Conservation (phyloP, 2,888 invertebrate genomes). For the Eupithecia abbreviata region DNA sequence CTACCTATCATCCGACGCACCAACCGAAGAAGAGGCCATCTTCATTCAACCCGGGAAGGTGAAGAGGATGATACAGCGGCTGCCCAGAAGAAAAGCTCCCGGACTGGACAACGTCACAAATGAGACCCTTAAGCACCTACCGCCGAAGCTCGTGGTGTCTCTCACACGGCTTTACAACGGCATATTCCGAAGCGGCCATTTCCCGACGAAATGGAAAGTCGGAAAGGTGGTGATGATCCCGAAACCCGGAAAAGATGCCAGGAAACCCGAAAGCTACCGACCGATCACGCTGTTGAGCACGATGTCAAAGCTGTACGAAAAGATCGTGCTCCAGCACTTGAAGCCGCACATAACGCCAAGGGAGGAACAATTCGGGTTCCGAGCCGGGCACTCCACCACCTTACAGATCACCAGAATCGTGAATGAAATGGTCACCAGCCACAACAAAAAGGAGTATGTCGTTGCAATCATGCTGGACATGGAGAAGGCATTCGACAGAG, state of each 20-base stretch:
- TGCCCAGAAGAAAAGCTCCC: background rate
- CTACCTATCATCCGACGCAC: background rate
- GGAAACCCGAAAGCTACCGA: slow-evolving; percentile 35
- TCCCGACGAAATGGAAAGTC: slow-evolving; percentile 28
- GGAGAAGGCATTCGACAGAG: background rate
- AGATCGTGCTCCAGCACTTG: slow-evolving; percentile 26
- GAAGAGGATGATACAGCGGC: background rate
- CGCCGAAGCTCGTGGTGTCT: slow-evolving; percentile 28
- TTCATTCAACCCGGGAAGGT: slow-evolving; percentile 1
- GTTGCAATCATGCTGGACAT: slow-evolving; percentile 42
- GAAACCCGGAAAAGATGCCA: slow-evolving; percentile 41
- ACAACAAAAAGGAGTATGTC: slow-evolving; percentile 36
- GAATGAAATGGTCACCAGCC: slow-evolving; percentile 32
- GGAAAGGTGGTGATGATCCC: slow-evolving; percentile 39
- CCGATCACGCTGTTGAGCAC: slow-evolving; percentile 35
- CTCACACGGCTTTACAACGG: slow-evolving; percentile 39
- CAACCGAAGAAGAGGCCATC: background rate
- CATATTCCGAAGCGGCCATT: slow-evolving; percentile 42
- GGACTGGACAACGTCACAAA: slow-evolving; percentile 25
- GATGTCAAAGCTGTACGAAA: slow-evolving; percentile 41
- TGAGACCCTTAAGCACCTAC: slow-evolving; percentile 34
- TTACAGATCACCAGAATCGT: slow-evolving; percentile 47
- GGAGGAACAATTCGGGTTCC: slow-evolving; percentile 42
- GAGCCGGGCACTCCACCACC: slow-evolving; percentile 45
- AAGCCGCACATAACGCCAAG: slow-evolving; percentile 23